Evolutionary conservation across 2,113 vertebrate species (phyloP).

Genomic region (Oriolus oriolus): DNA sequence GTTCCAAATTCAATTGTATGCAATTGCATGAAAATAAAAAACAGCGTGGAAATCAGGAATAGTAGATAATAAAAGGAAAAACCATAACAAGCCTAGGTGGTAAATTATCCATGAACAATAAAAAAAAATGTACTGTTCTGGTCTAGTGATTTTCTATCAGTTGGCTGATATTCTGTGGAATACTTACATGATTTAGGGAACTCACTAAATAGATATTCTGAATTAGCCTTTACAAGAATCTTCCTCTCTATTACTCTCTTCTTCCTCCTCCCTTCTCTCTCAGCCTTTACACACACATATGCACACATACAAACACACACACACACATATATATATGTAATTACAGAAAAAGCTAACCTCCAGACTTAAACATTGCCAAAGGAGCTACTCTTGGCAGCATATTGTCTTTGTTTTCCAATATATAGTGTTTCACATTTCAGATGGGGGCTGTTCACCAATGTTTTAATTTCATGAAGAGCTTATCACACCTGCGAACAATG

Average conservation of each 20-base stretch:
- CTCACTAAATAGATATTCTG: background rate
- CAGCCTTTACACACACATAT: background rate
- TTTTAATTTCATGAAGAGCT: background rate
- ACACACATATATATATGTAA: too few species aligned
- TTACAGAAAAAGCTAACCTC: background rate
- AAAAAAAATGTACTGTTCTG: background rate
- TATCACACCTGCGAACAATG: background rate
- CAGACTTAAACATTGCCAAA: background rate
- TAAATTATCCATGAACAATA: slow-evolving; percentile 50
- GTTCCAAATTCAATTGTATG: slow-evolving; percentile 57
- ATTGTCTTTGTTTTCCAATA: background rate
- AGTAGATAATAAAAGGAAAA: slow-evolving; percentile 22
- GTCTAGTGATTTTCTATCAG: slow-evolving; percentile 5
- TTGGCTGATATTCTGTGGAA: background rate
- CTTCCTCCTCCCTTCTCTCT: background rate
- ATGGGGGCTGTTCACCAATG: background rate
- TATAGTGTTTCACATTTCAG: background rate
- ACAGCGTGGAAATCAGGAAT: slow-evolving; percentile 18
- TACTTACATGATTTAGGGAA: background rate
- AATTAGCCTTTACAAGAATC: background rate
- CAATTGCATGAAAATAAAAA: slow-evolving; percentile 50
- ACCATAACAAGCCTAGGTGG: background rate
- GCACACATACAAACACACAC: accelerated
- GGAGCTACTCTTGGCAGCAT: background rate
- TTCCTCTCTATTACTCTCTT: background rate